Evolutionary conservation across 2,113 vertebrate species (phyloP), one percentile per base, ranked within the genome.

Genomic region (Mesitornis unicolor): DNA sequence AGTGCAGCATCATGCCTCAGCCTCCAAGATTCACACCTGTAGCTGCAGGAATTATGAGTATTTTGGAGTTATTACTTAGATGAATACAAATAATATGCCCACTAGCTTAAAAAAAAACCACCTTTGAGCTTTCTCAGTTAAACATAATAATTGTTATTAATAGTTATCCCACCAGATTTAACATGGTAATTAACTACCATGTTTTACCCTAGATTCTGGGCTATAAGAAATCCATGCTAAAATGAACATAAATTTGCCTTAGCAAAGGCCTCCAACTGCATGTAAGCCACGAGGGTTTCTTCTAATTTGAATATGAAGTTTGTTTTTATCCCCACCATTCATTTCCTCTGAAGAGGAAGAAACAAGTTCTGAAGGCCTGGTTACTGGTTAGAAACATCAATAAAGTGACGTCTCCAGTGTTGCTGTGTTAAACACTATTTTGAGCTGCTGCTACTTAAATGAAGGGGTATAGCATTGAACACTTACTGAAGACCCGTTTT

Each of bases 181-280:
- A 67, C 1, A 1, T 67, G 1, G 1, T 61, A n/a, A 75, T 60
- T 29, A 79, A 5, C 31, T 79, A 71, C 35, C 17, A 11, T 0
- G 1, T 75, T 82, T 89, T 43, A 53, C 15, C 40, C 40, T 64
- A 36, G 61, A 47, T 88, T 83, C 57, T 40, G 11, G 56, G 45
- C 22, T 84, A 6, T 45, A 12, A 90, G 40, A 69, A 92, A 65
- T 80, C 33, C 2, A 1, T 91, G 36, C n/a, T 84, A 51, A 82
- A 93, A 83, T 3, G 22, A 65, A 15, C 28, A 50, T 19, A 11
- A 54, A 56, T 21, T 68, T 91, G 21, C 36, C 53, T 87, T n/a
- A 26, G 40, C 45, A 90, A 69, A 75, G 18, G 26, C 36, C 91
- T 82, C 57, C 31, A 71, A 33, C 10, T 54, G 56, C 69, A 75